phyloP scores from a whole-genome alignment of 2,797 vertebrate genomes.

The Pyrocephalus nanus region DNA sequence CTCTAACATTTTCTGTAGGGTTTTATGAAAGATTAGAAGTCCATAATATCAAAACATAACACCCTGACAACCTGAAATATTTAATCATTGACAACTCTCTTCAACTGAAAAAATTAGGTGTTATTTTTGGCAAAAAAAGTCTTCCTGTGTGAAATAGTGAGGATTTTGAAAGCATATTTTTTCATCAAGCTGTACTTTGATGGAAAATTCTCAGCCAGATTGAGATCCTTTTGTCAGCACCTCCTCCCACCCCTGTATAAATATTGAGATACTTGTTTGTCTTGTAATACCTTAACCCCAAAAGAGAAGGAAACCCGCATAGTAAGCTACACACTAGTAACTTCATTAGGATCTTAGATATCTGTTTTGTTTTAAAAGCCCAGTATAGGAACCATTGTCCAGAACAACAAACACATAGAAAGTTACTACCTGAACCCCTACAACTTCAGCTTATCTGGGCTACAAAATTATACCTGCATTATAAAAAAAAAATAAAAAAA shows the following conservation, averaged over 20 bases:
- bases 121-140: not conserved
- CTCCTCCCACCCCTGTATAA: not conserved
- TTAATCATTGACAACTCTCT: not conserved
- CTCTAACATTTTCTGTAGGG: not conserved
- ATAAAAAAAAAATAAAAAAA: no score
- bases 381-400: not conserved
- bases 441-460: not conserved
- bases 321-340: not conserved
- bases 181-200: not conserved
- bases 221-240: not conserved
- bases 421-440: rapidly evolving
- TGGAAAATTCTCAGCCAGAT: not conserved
- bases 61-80: not conserved
- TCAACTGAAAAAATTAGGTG: not conserved
- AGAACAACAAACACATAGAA: not conserved
- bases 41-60: not conserved
- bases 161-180: not conserved
- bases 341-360: not conserved
- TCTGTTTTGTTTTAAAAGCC: not conserved
- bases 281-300: not conserved
- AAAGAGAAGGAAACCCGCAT: not conserved
- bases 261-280: not conserved
- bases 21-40: not conserved
- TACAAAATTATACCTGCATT: no score
- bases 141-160: not conserved